Evolutionary conservation across 2,113 vertebrate genomes (phyloP).

Genomic region (Daubentonia madagascariensis): DNA sequence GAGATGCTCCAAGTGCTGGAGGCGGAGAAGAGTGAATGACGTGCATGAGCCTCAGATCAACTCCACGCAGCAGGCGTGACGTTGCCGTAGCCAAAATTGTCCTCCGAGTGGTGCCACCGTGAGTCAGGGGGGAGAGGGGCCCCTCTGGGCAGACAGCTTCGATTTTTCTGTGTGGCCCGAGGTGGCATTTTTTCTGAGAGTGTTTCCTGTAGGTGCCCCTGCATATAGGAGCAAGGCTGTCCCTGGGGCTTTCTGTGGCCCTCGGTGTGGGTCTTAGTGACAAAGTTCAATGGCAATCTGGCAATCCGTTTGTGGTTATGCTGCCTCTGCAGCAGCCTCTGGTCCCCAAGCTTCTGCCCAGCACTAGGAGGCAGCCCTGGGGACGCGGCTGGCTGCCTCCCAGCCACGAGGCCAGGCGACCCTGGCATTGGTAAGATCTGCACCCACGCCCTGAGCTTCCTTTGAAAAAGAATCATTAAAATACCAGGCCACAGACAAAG

Average conservation of each 20-base stretch:
- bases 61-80: background rate
- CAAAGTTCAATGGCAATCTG: fast-evolving
- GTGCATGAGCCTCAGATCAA: background rate
- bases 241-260: background rate
- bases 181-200: background rate
- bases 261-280: background rate
- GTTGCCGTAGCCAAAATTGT: background rate
- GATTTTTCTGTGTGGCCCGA: background rate
- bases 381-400: background rate
- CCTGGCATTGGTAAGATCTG: background rate
- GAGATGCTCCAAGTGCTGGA: background rate
- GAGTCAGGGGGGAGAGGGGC: too few relatives aligned
- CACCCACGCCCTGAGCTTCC: background rate
- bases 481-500: background rate
- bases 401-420: background rate
- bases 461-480: background rate
- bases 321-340: background rate
- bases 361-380: too few relatives aligned
- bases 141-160: background rate
- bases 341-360: background rate
- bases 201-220: background rate
- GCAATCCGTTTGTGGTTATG: background rate
- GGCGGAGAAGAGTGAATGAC: background rate
- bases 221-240: background rate
- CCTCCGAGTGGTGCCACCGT: background rate